A percentile compares a stretch with the other conserved stretches of the same genome.
Conservation (phyloP, 2,113 vertebrate genomes). For the Paraplagusia blochii region DNA sequence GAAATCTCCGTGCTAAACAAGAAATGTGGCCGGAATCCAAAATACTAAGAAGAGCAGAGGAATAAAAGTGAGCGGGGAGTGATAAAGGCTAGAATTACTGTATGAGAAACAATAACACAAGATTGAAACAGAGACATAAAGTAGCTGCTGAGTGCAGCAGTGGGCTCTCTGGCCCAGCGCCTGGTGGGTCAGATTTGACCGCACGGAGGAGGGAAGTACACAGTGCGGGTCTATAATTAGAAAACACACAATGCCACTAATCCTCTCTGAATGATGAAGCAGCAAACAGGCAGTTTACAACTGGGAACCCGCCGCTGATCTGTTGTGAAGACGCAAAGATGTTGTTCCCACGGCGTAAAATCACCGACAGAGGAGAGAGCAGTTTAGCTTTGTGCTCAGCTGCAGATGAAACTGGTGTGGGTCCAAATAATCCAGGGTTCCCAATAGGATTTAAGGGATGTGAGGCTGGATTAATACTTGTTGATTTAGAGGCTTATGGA, state of each 20-base stretch:
- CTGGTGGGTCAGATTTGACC: constrained; percentile 48
- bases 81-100: constrained; percentile 1
- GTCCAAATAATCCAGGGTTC: constrained; percentile 27
- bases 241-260: constrained; percentile 64
- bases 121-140: constrained; percentile 21
- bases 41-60: neutral
- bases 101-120: neutral
- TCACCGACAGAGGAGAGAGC: neutral
- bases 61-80: neutral
- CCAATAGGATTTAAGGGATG: constrained; percentile 27
- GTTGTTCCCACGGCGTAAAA: constrained; percentile 5
- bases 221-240: constrained; percentile 66
- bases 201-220: constrained; percentile 35
- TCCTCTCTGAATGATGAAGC: constrained; percentile 59
- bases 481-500: neutral
- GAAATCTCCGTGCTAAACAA: constrained; percentile 38
- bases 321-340: constrained; percentile 10
- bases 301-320: constrained; percentile 21
- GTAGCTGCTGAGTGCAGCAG: constrained; percentile 14
- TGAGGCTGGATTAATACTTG: constrained; percentile 16
- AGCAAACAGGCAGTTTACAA: constrained; percentile 49
- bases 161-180: constrained; percentile 32
- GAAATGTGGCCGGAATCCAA: neutral
- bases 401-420: constrained; percentile 15
- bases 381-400: constrained; percentile 4